Conservation (phyloP, 2,113 vertebrate genomes). For the Pelecanus crispus region DNA sequence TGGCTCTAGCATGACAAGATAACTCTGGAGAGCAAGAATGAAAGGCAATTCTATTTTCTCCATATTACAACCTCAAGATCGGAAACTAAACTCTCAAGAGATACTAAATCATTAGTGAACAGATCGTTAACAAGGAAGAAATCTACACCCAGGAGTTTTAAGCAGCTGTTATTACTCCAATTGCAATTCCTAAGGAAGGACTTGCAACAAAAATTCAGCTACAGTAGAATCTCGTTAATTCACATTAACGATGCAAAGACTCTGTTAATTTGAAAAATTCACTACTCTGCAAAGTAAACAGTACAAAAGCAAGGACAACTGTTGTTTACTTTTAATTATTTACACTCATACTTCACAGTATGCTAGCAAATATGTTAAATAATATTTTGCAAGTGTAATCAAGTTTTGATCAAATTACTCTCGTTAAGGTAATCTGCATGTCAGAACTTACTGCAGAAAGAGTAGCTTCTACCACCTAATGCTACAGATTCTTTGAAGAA, state of each 20-base stretch:
- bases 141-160: conserved; percentile 26
- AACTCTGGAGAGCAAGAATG: background rate
- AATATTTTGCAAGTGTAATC: conserved; percentile 43
- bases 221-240: conserved; percentile 13
- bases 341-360: conserved; percentile 1
- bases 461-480: background rate
- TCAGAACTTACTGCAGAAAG: background rate
- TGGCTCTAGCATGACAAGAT: background rate
- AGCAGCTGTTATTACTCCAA: conserved; percentile 41
- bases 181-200: conserved; percentile 14
- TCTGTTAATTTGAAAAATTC: conserved; percentile 13
- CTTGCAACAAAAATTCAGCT: background rate
- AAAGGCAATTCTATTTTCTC: background rate
- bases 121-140: conserved; percentile 45
- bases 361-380: conserved; percentile 19
- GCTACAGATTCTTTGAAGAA: background rate
- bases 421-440: background rate
- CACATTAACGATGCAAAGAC: conserved; percentile 9
- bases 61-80: background rate
- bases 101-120: conserved; percentile 44
- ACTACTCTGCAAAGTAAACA: conserved; percentile 39
- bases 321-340: conserved; percentile 53
- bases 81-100: background rate
- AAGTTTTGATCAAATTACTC: conserved; percentile 1
- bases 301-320: conserved; percentile 48